A percentile compares a stretch with the other conserved stretches of the same genome.
Evolutionary conservation across 2,888 invertebrate species (phyloP).

Genomic region (Dolichopus griseipennis): DNA sequence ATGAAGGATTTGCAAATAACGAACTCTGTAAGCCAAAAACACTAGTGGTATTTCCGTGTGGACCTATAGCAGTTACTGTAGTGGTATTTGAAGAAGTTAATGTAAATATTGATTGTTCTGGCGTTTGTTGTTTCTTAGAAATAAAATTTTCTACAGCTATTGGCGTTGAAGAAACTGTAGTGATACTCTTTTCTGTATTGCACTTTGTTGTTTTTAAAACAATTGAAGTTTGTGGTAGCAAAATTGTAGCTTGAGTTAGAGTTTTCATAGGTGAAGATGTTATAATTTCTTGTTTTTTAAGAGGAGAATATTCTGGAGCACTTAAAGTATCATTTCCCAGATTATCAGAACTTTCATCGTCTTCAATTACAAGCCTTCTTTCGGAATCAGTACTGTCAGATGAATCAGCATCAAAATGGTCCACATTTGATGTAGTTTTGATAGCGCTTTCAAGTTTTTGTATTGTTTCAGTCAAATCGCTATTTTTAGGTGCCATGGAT

Average conservation of each 20-base stretch:
- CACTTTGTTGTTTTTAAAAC: not conserved
- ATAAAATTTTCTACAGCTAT: constrained; percentile 26
- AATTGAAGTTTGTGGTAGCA: not conserved
- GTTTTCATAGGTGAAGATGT: constrained; percentile 34
- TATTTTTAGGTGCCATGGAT: constrained; percentile 46
- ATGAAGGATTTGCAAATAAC: not conserved
- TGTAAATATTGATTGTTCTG: constrained; percentile 14
- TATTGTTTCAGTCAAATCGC: constrained; percentile 54
- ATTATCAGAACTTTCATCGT: constrained; percentile 36
- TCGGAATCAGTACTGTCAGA: constrained; percentile 58
- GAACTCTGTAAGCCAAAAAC: constrained; percentile 10
- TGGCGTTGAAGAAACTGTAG: constrained; percentile 25
- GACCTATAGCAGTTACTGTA: constrained; percentile 11
- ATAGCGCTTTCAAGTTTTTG: constrained; percentile 49
- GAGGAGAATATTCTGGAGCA: constrained; percentile 11
- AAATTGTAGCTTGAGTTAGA: constrained; percentile 27
- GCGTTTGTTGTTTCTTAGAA: constrained; percentile 18
- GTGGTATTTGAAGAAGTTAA: constrained; percentile 15
- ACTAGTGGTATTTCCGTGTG: constrained; percentile 15
- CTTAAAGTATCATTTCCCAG: constrained; percentile 16
- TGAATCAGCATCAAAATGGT: constrained; percentile 48
- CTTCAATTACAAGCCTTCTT: constrained; percentile 52
- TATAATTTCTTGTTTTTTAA: constrained; percentile 27
- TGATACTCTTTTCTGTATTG: constrained; percentile 18
- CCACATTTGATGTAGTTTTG: constrained; percentile 30